phyloP scores from a whole-genome alignment of 2,888 invertebrate species.

The Pristionchus japonicus region DNA sequence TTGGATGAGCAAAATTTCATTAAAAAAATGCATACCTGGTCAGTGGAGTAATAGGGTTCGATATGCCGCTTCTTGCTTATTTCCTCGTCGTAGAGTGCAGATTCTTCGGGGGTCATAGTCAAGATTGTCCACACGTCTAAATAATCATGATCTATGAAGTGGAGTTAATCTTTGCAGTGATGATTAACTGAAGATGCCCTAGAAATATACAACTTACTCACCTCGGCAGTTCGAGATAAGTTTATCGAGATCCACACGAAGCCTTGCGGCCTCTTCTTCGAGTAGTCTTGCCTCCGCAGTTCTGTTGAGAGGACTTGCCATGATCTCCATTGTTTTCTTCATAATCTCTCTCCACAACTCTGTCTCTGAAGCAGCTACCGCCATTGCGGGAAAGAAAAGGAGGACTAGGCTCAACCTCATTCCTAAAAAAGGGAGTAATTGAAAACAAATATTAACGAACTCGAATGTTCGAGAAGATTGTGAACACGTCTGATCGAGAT shows the following conservation, averaged over 20 bases:
- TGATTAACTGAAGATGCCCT: too few species aligned
- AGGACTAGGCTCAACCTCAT: background rate
- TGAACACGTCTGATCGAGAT: too few species aligned
- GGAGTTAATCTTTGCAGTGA: too few species aligned
- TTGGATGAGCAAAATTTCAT: too few species aligned
- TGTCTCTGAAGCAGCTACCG: background rate
- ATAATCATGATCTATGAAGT: background rate
- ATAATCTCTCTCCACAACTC: background rate
- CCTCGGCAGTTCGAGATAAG: background rate
- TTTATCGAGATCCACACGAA: background rate
- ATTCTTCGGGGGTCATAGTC: background rate
- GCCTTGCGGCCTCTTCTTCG: background rate
- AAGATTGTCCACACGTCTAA: background rate
- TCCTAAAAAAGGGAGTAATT: background rate
- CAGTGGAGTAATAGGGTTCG: background rate
- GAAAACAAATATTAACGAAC: too few species aligned
- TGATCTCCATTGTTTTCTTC: background rate
- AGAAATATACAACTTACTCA: too few species aligned
- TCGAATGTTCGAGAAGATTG: too few species aligned
- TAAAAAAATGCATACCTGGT: background rate
- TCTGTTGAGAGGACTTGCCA: background rate
- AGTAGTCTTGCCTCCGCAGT: background rate
- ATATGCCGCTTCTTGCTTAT: background rate
- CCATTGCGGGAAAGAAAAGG: background rate
- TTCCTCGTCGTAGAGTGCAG: background rate